phyloP scores from a whole-genome alignment of 1,140 invertebrate species.

The Drosophila novamexicana region DNA sequence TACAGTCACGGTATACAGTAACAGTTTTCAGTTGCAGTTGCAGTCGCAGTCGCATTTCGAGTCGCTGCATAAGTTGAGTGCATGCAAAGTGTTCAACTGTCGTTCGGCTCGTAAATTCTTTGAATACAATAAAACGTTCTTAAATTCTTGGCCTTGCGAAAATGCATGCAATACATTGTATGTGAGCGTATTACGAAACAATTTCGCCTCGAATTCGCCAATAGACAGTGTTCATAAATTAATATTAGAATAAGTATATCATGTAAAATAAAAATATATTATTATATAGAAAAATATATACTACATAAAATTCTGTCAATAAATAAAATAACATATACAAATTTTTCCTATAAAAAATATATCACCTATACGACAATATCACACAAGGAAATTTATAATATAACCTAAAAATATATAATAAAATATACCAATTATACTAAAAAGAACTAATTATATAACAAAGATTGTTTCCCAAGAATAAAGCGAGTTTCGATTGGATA shows the following conservation, averaged over 20 bases:
- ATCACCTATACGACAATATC: too few species aligned
- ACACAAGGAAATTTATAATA: too few species aligned
- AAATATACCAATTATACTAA: too few species aligned
- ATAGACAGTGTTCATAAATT: too few species aligned
- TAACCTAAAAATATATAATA: too few species aligned
- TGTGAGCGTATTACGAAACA: conserved; percentile 1
- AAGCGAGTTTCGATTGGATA: too few species aligned
- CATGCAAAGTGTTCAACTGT: conserved; percentile 44
- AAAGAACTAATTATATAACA: too few species aligned
- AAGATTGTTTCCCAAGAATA: too few species aligned
- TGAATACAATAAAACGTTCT: conserved; percentile 5
- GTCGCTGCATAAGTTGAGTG: conserved; percentile 26
- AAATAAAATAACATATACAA: too few species aligned
- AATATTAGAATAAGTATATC: not conserved
- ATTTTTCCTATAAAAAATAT: too few species aligned
- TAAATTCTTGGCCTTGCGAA: conserved; percentile 3
- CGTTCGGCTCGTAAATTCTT: conserved; percentile 32
- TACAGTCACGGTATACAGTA: conserved; percentile 6
- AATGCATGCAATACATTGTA: not conserved
- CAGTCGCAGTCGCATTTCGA: conserved; percentile 15
- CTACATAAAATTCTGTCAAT: too few species aligned
- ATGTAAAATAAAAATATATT: not conserved
- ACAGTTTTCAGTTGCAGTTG: conserved; percentile 19
- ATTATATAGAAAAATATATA: too few species aligned
- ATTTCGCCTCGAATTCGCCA: not conserved